Evolutionary conservation across 2,113 vertebrate genomes (phyloP).

Genomic region (Craseonycteris thonglongyai): DNA sequence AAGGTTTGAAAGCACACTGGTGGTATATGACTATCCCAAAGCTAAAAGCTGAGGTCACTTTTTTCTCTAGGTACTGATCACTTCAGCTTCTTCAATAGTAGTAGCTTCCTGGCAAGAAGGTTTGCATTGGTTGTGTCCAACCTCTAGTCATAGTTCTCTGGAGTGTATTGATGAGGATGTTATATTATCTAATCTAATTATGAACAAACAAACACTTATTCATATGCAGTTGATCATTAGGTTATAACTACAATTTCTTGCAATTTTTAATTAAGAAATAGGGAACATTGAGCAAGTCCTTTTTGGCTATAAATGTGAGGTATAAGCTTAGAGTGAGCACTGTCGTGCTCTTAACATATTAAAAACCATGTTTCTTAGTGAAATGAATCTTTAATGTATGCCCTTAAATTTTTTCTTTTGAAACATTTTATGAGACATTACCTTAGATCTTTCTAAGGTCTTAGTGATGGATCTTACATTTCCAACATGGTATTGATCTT

Average conservation of each 20-base stretch:
- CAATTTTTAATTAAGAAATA: background rate
- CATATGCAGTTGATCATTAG: background rate
- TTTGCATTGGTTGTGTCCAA: background rate
- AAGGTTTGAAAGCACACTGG: background rate
- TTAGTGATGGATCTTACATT: background rate
- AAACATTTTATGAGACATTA: background rate
- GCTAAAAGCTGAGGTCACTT: background rate
- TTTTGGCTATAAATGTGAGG: background rate
- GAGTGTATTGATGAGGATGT: background rate
- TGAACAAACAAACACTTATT: background rate
- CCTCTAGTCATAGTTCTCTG: fast-evolving
- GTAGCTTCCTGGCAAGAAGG: background rate
- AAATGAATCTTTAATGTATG: background rate
- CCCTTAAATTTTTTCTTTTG: background rate
- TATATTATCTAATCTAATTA: background rate
- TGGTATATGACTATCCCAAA: background rate
- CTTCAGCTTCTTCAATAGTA: background rate
- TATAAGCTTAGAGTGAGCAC: background rate
- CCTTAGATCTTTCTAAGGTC: background rate
- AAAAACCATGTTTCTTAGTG: background rate
- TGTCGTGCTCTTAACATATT: background rate
- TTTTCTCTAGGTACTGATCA: background rate
- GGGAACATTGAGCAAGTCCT: background rate
- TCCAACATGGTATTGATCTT: background rate
- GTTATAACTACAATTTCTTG: background rate